Base-by-base conservation (phyloP, 2,113 vertebrate species). In the Aplodontia rufa region DNA sequence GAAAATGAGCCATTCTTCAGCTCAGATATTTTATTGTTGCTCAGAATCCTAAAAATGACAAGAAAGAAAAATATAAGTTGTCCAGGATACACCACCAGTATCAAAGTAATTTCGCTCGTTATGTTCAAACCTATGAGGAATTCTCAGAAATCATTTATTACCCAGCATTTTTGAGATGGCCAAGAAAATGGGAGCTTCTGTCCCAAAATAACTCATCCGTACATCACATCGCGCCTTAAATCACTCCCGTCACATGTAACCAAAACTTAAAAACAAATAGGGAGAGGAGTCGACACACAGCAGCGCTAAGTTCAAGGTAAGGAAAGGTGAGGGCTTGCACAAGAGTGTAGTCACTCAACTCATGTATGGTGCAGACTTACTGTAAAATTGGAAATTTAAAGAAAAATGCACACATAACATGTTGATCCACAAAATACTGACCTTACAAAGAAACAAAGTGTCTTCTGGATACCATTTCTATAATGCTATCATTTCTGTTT, bases 11-110 rank as follows among this genome's bases (percentile, higher is more conserved):
- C 99, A 96, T 99, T 99, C 98, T 98, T 99, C 98, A 99, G 97
- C 83, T 99, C 99, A 1, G 99, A 99, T 98, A 99, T 99, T 98
- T 99, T 99, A 97, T 99, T 99, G 98, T 99, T 99, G 98, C 99
- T 99, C 96, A 99, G 97, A 98, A 99, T 99, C 97, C 99, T 99
- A 98, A 83, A 96, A 98, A 97, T 6, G 95, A 97, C 93, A 97
- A 30, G 69, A 51, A 88, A 78, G 97, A 94, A 71, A 92, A 68
- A 71, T 3, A 19, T 92, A 55, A 96, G 47, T 91, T 96, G 53
- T 72, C 45, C 62, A 87, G 74, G 51, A 82, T 14, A 83, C 24
- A 49, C 5, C 55, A 93, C n/a, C 51, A 32, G 51, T 45, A 86
- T 68, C 62, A 94, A 96, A 79, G 22, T 80, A 89, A 76, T 55